Conservation (phyloP, 2,888 invertebrate species). For the Bellardia pandia region DNA sequence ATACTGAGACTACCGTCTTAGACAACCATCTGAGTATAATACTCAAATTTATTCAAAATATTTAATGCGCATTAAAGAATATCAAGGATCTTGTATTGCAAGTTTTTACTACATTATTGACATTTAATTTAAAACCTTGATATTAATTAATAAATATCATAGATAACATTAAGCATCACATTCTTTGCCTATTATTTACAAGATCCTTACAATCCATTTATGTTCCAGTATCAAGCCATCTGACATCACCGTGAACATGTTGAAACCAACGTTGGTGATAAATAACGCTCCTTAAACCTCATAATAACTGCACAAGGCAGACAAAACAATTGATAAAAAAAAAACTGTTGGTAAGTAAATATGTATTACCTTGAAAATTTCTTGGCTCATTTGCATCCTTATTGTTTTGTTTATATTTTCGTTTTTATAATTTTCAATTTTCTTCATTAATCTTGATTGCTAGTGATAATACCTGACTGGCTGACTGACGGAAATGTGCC, state of each 20-base stretch:
- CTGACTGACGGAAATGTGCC: background rate
- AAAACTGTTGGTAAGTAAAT: background rate
- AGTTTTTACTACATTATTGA: no score
- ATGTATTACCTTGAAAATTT: constrained; percentile 4
- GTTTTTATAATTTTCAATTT: constrained; percentile 36
- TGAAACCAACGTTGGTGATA: background rate
- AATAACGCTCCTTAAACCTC: background rate
- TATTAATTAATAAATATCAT: no score
- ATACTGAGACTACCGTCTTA: no score
- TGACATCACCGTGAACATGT: background rate
- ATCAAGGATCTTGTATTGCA: no score
- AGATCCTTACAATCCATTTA: background rate
- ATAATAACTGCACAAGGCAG: constrained; percentile 2
- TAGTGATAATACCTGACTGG: constrained; percentile 31
- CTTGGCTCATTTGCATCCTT: constrained; percentile 19
- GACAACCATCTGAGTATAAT: no score
- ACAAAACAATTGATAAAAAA: background rate
- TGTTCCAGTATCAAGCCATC: background rate
- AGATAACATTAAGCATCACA: background rate
- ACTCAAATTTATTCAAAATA: no score
- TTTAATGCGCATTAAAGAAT: no score
- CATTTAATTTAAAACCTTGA: no score
- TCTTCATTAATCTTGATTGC: constrained; percentile 54
- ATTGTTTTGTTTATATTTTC: background rate
- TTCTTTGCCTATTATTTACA: background rate